Evolutionary conservation across 2,113 vertebrate species (phyloP), one percentile per base, ranked within the genome.

Genomic region (Gorilla gorilla): DNA sequence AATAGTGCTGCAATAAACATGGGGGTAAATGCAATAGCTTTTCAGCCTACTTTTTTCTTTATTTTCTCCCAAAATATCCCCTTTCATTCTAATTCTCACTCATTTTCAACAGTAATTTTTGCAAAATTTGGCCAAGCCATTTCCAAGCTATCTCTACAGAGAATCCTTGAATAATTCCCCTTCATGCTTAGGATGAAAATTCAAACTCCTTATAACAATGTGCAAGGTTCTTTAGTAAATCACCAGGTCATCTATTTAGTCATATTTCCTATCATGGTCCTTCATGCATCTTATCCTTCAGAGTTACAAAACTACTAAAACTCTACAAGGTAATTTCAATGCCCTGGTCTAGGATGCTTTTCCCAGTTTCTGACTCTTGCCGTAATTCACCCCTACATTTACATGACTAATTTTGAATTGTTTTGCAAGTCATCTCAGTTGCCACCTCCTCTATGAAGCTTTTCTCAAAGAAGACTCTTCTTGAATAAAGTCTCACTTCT

Each of bases 41-140:
- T 64, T 27, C 25, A 50, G 4, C 48, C 22, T 72, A 9, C 8
- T 38, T 48, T 70, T 50, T 66, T 66, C 64, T 89, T 68, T 35
- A 14, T 32, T 80, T 12, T 72, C 48, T 91, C 43, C 38, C 76
- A 75, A 94, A 85, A 70, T 23, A 82, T 9, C 38, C 22, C 22
- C 35, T 96, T 90, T 55, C 1, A 48, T 40, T 7, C 13, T 83
- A 70, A 50, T 50, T 57, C 57, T 78, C 43, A 89, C 9, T 30
- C 9, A 85, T 40, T 85, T 76, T 66, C 59, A 35, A 91, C n/a
- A 48, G 18, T 18, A 84, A 93, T 13, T n/a, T 89, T 82, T 82
- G 5, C 82, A 79, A 92, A 95, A 86, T 52, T 16, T 90, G 14
- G n/a, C 10, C 12, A 72, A 81, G 16, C 64, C 43, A 70, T 76